phyloP scores from a whole-genome alignment of 1,140 invertebrate genomes.

The Microvelia longipes region DNA sequence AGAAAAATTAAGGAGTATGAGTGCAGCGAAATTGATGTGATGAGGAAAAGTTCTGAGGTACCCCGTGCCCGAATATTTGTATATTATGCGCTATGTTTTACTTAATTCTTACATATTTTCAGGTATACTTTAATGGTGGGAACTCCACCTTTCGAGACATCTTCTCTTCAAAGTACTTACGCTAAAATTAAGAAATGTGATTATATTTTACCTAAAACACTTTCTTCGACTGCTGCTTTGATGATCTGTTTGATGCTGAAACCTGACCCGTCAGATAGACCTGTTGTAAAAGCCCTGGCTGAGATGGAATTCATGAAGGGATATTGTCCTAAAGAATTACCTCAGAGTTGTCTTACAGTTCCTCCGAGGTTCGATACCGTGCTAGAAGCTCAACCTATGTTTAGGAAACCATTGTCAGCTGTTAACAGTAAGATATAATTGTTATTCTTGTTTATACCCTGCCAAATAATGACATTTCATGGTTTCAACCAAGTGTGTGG shows the following conservation, averaged over 20 bases:
- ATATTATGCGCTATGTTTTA: no score
- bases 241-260: constrained; percentile 77
- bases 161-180: constrained; percentile 77
- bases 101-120: constrained; percentile 5
- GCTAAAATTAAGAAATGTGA: constrained; percentile 81
- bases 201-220: constrained; percentile 61
- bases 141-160: constrained; percentile 91
- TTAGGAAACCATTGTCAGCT: constrained; percentile 47
- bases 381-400: constrained; percentile 34
- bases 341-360: constrained; percentile 78
- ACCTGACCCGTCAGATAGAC: constrained; percentile 61
- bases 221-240: constrained; percentile 51
- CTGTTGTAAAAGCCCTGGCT: constrained; percentile 56
- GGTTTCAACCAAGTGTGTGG: no score
- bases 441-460: no score
- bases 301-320: constrained; percentile 57
- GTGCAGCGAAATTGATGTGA: no score
- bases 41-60: no score
- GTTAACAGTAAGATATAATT: constrained; percentile 41
- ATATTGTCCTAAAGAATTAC: constrained; percentile 65
- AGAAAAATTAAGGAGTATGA: no score
- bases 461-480: no score
- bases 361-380: constrained; percentile 68
- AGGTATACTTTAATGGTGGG: constrained; percentile 83
- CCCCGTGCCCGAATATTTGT: no score